phyloP scores from a whole-genome alignment of 2,797 vertebrate genomes.

The Crocidura indochinensis region DNA sequence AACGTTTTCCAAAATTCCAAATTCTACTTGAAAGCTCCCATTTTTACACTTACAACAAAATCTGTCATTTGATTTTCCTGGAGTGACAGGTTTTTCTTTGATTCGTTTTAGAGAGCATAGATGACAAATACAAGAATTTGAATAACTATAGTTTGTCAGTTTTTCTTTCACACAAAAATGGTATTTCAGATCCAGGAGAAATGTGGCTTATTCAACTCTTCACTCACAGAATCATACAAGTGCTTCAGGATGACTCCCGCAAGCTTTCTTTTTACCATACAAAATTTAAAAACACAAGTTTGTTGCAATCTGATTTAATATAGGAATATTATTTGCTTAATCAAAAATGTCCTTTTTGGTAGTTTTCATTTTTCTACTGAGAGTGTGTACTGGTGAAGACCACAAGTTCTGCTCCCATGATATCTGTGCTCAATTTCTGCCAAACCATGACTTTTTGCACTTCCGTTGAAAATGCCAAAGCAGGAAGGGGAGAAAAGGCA shows the following conservation, averaged over 20 bases:
- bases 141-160: conserved; percentile 68
- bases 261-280: neutral
- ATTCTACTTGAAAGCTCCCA: conserved; percentile 68
- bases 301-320: conserved; percentile 21
- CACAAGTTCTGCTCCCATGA: too few relatives aligned
- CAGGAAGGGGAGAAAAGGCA: neutral
- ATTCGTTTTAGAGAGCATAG: conserved; percentile 69
- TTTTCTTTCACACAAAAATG: conserved; percentile 70
- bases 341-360: neutral
- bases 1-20: conserved; percentile 70
- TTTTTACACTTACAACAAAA: conserved; percentile 73
- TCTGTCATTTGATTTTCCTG: conserved; percentile 69
- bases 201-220: conserved; percentile 34
- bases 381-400: neutral
- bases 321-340: neutral
- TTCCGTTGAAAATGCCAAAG: neutral
- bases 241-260: neutral
- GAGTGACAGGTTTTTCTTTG: conserved; percentile 67
- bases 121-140: conserved; percentile 53
- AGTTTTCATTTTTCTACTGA: conserved; percentile 7
- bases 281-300: conserved; percentile 38
- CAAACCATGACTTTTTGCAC: neutral
- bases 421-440: too few relatives aligned
- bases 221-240: neutral
- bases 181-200: conserved; percentile 9